phyloP scores from a whole-genome alignment of 2,888 invertebrate species.

The Ormyrus rosae region DNA sequence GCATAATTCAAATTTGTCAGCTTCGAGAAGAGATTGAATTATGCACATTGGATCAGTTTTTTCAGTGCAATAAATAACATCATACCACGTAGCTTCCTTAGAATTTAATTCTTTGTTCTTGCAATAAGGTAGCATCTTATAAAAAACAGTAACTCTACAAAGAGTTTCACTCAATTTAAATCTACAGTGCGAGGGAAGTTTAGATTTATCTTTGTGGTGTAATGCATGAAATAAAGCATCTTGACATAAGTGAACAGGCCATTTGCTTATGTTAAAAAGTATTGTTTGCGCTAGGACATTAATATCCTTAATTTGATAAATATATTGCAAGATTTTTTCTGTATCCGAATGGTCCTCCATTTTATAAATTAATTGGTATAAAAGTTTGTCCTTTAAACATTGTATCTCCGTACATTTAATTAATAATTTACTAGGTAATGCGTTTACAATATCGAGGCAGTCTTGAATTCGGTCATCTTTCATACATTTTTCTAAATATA shows the following conservation, averaged over 20 bases:
- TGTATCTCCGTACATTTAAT: constrained; percentile 77
- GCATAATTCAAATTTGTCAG: constrained; percentile 81
- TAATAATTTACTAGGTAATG: constrained; percentile 79
- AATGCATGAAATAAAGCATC: constrained; percentile 66
- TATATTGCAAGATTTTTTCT: constrained; percentile 61
- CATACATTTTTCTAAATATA: constrained; percentile 76
- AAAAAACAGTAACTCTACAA: constrained; percentile 67
- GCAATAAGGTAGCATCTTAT: constrained; percentile 70
- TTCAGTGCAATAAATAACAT: constrained; percentile 67
- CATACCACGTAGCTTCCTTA: constrained; percentile 66
- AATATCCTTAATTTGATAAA: constrained; percentile 69
- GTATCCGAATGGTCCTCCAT: constrained; percentile 75
- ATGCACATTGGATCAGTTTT: constrained; percentile 78
- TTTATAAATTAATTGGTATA: constrained; percentile 79
- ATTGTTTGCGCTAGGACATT: constrained; percentile 67
- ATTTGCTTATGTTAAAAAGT: constrained; percentile 66
- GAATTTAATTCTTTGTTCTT: constrained; percentile 48
- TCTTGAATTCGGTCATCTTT: constrained; percentile 74
- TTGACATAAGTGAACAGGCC: constrained; percentile 68
- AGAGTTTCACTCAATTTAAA: constrained; percentile 67
- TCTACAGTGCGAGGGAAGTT: constrained; percentile 66
- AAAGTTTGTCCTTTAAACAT: constrained; percentile 79
- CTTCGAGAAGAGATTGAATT: constrained; percentile 78
- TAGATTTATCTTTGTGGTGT: constrained; percentile 63
- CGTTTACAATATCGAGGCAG: constrained; percentile 77